Conservation (phyloP, 1,140 invertebrate genomes). For the Heliconius congener region DNA sequence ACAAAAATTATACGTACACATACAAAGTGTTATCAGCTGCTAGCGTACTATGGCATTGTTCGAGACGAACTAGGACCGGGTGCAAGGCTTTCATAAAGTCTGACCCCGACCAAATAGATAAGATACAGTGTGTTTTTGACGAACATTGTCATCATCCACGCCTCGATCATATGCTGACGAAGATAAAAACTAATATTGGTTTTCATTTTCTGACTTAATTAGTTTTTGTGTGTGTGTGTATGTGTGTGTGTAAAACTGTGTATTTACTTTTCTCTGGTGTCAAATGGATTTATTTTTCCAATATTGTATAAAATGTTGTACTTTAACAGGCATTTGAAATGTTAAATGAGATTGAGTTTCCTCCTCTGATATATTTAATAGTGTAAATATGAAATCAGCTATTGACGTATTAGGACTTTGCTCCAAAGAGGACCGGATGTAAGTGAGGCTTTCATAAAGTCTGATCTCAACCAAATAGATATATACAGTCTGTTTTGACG, state of each 20-base stretch:
- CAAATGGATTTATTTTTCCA: no score
- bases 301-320: no score
- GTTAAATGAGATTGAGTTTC: no score
- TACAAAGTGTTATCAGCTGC: slow-evolving; percentile 55
- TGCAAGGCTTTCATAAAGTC: slow-evolving; percentile 63
- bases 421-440: no score
- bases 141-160: slow-evolving; percentile 51
- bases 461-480: no score
- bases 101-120: slow-evolving; percentile 36
- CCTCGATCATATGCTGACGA: neutral
- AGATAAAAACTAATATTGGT: neutral
- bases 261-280: neutral
- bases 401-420: no score
- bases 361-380: no score
- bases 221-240: neutral
- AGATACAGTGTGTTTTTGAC: slow-evolving; percentile 44
- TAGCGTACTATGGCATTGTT: slow-evolving; percentile 64
- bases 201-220: neutral
- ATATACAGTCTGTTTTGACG: no score
- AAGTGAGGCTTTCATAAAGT: no score
- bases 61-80: slow-evolving; percentile 56
- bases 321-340: no score
- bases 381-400: no score
- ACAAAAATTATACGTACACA: slow-evolving; percentile 58
- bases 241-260: neutral